Base-by-base conservation (phyloP, 2,888 invertebrate genomes). In the Hydroisotoma schaefferi region DNA sequence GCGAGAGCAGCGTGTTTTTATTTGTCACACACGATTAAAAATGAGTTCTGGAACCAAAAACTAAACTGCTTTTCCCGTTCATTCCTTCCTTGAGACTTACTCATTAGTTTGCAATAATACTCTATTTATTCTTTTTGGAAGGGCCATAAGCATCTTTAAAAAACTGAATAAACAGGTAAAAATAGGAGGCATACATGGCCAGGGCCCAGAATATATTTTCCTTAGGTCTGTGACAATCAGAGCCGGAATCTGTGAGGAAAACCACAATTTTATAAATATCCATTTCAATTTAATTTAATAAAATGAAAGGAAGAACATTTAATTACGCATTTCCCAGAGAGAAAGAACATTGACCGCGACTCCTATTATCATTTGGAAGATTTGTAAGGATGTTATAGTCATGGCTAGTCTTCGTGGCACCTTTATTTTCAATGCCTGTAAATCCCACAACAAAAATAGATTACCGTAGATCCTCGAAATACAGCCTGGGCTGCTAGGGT, bases 291-390 rank as follows among this genome's bases (percentile, higher is more conserved):
- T 6, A 43, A 15, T 20, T 43, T 43, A 43, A 10, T 6, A 10
- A 43, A 15, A 43, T 15, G 20, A 15, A n/a, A n/a, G 18, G 18
- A 20, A 43, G 18, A n/a, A 10, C 8, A 46, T 10, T 8, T 23
- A 46, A 23, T 5, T 20, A 23, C 15, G 22, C 20, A 52, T 33
- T 28, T 2, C n/a, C 18, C 26, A 22, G 15, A 29, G 10, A 2
- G 54, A 43, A 10, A 43, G 20, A 25, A 29, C n/a, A 20, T 43
- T 43, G 5, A 55, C 20, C 15, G 22, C 27, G 8, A 55, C 23
- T 4, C 55, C 55, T 18, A 44, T 23, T 3, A 55, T 12, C 55
- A 55, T 55, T n/a, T 55, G 55, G n/a, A 38, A 27, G 3, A 55
- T 55, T 25, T 55, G 55, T n/a, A 55, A 22, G 3, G 37, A n/a